phyloP scores from a whole-genome alignment of 2,888 invertebrate species.

The Acholoe squamosa region DNA sequence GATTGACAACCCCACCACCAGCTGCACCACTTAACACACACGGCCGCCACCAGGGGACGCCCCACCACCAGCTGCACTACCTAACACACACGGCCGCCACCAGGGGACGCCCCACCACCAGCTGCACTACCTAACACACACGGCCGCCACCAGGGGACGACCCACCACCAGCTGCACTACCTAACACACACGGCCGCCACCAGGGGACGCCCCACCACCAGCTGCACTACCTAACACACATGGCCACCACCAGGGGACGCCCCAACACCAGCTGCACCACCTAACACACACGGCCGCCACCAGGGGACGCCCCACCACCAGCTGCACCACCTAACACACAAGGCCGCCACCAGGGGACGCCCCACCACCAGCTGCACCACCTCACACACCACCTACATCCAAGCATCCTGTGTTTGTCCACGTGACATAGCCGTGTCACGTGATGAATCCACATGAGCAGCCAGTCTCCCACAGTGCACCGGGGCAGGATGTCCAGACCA shows the following conservation, averaged over 20 bases:
- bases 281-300: neutral
- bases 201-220: neutral
- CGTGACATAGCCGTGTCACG: constrained; percentile 6
- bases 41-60: neutral
- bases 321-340: neutral
- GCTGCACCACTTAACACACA: too few relatives aligned
- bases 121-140: too few relatives aligned
- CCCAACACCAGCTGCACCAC: too few relatives aligned
- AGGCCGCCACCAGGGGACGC: neutral
- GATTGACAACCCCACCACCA: too few relatives aligned
- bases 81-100: too few relatives aligned
- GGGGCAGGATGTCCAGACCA: neutral
- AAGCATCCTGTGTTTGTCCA: neutral
- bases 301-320: neutral
- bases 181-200: too few relatives aligned
- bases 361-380: too few relatives aligned
- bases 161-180: neutral
- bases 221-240: neutral
- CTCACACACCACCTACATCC: constrained; percentile 23
- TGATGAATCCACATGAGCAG: neutral
- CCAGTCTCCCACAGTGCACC: neutral
- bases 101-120: neutral
- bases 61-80: neutral
- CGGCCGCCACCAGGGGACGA: neutral
- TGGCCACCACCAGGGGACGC: neutral